Evolutionary conservation across 2,113 vertebrate species (phyloP).

Genomic region (Eolophus roseicapilla): DNA sequence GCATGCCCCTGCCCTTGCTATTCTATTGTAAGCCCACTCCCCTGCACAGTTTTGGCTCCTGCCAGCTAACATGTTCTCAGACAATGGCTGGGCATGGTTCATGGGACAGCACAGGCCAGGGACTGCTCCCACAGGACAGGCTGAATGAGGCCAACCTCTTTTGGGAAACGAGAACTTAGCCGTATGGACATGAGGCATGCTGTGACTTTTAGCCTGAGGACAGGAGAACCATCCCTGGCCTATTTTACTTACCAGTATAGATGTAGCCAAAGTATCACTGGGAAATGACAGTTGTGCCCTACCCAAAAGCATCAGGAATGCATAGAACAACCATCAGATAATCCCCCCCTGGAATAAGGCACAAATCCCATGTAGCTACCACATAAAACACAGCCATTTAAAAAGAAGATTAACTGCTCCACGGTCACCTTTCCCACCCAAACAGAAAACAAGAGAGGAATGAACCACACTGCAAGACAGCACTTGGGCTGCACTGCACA

Average conservation of each 20-base stretch:
- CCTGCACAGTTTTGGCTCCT: neutral
- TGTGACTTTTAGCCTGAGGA: slow-evolving; percentile 10
- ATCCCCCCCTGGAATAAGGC: neutral
- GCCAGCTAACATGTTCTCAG: slow-evolving; percentile 5
- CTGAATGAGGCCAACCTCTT: slow-evolving; percentile 27
- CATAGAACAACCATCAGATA: neutral
- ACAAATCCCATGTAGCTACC: neutral
- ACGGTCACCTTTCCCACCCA: neutral
- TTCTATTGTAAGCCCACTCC: neutral
- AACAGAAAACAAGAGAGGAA: neutral
- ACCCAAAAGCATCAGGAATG: neutral
- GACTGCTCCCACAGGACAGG: neutral
- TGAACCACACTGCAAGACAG: neutral
- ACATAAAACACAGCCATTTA: neutral
- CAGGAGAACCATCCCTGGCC: neutral
- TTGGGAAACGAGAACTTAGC: neutral
- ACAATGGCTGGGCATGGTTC: slow-evolving; percentile 50
- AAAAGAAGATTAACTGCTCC: neutral
- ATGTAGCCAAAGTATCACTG: neutral
- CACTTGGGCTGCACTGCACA: neutral
- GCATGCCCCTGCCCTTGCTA: neutral
- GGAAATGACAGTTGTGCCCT: neutral
- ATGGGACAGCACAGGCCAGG: slow-evolving; percentile 11
- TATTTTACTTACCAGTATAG: neutral
- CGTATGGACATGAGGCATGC: neutral